These are phyloP conservation scores for Eptesicus fuscus DNA, from an alignment of 2,113 vertebrate genomes.

Conservation along the genomic window DNA sequence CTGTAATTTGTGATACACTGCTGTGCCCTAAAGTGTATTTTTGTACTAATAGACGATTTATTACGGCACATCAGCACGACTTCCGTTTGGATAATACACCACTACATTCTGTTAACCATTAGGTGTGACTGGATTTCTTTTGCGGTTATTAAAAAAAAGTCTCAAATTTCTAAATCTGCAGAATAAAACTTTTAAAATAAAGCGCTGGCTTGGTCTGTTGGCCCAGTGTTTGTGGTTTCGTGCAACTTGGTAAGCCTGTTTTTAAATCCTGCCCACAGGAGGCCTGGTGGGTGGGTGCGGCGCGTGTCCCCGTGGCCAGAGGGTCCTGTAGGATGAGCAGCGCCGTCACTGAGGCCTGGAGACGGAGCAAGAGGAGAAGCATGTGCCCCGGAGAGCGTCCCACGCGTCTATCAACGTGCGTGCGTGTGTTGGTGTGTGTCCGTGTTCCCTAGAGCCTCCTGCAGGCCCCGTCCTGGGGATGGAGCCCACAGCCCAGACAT, in stretches of 20 bases:
- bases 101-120: slow-evolving; percentile 95
- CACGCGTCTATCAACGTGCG: rapidly evolving
- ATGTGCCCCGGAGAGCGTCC: too few relatives aligned
- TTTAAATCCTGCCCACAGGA: rapidly evolving
- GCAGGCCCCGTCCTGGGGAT: background rate
- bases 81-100: slow-evolving; percentile 96
- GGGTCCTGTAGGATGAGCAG: rapidly evolving
- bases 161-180: slow-evolving; percentile 98
- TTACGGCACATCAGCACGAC: slow-evolving; percentile 97
- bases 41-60: slow-evolving; percentile 99
- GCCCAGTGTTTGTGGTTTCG: background rate
- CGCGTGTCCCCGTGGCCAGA: rapidly evolving
- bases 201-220: slow-evolving; percentile 58
- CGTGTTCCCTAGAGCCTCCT: background rate
- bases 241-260: background rate
- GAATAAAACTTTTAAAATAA: slow-evolving; percentile 99
- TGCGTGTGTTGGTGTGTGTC: too few relatives aligned
- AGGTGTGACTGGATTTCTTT: slow-evolving; percentile 94
- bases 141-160: slow-evolving; percentile 86
- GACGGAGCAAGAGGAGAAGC: background rate
- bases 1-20: slow-evolving; percentile 99
- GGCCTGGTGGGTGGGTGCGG: rapidly evolving
- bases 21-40: slow-evolving; percentile 99
- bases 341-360: background rate
- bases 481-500: background rate